Evolutionary conservation across 2,888 invertebrate genomes (phyloP).

Genomic region (Andrena flavipes): DNA sequence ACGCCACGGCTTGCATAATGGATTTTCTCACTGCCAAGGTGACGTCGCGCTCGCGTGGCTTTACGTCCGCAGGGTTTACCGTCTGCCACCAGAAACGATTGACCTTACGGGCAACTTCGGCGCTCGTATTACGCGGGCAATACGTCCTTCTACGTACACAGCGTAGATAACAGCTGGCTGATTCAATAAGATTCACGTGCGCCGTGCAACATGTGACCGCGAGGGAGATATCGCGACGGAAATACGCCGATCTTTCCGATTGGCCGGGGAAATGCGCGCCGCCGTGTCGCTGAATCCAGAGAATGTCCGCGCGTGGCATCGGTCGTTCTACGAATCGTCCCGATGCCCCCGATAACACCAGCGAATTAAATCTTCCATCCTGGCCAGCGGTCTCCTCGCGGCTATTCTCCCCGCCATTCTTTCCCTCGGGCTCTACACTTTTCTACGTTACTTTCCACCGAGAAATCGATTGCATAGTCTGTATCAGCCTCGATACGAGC

Average conservation of each 20-base stretch:
- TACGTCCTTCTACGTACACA: background rate
- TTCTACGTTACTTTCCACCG: too few relatives aligned
- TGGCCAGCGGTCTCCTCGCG: background rate
- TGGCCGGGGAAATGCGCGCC: slow-evolving; percentile 8
- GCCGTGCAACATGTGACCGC: slow-evolving; percentile 46
- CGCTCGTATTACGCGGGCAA: slow-evolving; percentile 51
- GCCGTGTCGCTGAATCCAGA: background rate
- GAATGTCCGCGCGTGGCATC: background rate
- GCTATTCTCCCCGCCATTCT: too few relatives aligned
- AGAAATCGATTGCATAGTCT: background rate
- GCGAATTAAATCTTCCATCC: slow-evolving; percentile 1
- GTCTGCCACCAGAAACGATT: slow-evolving; percentile 51
- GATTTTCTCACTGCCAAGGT: slow-evolving; percentile 51
- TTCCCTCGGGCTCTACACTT: too few relatives aligned
- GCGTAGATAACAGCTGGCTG: slow-evolving; percentile 11
- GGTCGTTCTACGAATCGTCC: background rate
- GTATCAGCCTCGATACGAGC: background rate
- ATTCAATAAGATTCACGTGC: slow-evolving; percentile 66
- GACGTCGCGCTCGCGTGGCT: slow-evolving; percentile 5
- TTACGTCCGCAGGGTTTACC: slow-evolving; percentile 9
- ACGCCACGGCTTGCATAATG: slow-evolving; percentile 33
- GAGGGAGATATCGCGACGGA: slow-evolving; percentile 16
- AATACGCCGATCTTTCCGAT: slow-evolving; percentile 13
- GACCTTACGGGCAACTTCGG: slow-evolving; percentile 52
- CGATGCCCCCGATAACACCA: background rate